Conservation (phyloP, 1,140 invertebrate genomes). For the Eupeodes corollae region DNA sequence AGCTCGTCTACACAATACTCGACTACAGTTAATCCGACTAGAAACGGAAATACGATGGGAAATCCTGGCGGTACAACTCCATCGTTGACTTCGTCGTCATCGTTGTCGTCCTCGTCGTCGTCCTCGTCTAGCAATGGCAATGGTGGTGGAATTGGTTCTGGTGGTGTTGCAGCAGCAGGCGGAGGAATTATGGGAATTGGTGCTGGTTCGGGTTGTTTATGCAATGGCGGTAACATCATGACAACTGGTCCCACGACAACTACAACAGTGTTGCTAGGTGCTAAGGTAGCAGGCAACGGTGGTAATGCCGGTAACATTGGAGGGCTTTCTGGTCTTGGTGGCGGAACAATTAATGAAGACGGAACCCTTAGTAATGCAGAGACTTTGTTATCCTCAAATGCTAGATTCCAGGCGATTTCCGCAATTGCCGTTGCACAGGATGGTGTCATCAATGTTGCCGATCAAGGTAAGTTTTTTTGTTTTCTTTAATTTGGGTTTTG, state of each 20-base stretch:
- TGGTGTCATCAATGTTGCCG: conserved; percentile 84
- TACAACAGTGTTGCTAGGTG: conserved; percentile 28
- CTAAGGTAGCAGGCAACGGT: conserved; percentile 24
- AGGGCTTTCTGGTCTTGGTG: conserved; percentile 9
- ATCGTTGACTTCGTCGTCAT: conserved; percentile 27
- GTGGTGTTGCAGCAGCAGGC: not conserved
- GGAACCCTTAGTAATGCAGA: conserved; percentile 63
- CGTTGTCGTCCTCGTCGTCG: conserved; percentile 14
- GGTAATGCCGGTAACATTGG: conserved; percentile 5
- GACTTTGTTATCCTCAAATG: conserved; percentile 78
- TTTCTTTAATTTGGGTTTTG: not conserved
- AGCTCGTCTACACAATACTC: conserved; percentile 30
- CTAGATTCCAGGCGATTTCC: conserved; percentile 81
- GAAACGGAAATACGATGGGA: conserved; percentile 3
- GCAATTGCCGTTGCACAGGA: conserved; percentile 88
- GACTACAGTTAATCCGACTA: conserved; percentile 35
- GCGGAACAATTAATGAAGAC: conserved; percentile 41
- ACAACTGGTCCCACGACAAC: conserved; percentile 35
- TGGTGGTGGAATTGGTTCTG: conserved; percentile 7
- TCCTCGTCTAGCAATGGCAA: conserved; percentile 15
- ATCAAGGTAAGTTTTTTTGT: conserved; percentile 58
- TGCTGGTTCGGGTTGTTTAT: conserved; percentile 15
- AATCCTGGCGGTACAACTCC: conserved; percentile 34
- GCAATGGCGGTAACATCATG: conserved; percentile 33
- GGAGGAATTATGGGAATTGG: not conserved